Evolutionary conservation across 2,113 vertebrate species (phyloP).

Genomic region (Irena cyanogastra): DNA sequence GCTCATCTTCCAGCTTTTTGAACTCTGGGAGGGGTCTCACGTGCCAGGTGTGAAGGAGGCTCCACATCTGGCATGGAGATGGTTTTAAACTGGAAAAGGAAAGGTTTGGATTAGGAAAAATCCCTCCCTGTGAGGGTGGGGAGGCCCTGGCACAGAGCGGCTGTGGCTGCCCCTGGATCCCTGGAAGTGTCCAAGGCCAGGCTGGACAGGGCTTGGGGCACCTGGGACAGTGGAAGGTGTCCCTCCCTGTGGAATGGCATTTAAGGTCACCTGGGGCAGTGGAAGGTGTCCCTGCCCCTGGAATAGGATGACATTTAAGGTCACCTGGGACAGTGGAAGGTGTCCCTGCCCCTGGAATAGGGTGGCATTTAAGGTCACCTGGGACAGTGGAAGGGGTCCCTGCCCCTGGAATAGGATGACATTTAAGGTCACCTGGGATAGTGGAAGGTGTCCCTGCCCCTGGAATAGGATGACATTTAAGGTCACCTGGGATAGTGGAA

Average conservation of each 20-base stretch:
- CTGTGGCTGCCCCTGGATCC: background rate
- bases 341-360: background rate
- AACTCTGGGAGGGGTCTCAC: background rate
- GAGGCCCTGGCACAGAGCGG: background rate
- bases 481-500: background rate
- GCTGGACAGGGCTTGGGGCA: background rate
- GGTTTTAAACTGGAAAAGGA: background rate
- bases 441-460: background rate
- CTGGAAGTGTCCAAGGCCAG: background rate
- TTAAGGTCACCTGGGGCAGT: background rate
- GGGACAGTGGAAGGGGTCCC: background rate
- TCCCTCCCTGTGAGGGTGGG: background rate
- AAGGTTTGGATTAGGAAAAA: background rate
- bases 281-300: background rate
- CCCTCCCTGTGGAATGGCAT: background rate
- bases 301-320: too few relatives aligned
- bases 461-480: too few relatives aligned
- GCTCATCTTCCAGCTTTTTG: background rate
- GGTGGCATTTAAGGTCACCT: too few relatives aligned
- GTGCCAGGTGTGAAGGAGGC: background rate
- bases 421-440: background rate
- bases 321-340: too few relatives aligned
- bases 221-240: background rate
- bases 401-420: background rate
- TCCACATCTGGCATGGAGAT: background rate